phyloP scores from a whole-genome alignment of 2,113 vertebrate species.

The Urocolius indicus region DNA sequence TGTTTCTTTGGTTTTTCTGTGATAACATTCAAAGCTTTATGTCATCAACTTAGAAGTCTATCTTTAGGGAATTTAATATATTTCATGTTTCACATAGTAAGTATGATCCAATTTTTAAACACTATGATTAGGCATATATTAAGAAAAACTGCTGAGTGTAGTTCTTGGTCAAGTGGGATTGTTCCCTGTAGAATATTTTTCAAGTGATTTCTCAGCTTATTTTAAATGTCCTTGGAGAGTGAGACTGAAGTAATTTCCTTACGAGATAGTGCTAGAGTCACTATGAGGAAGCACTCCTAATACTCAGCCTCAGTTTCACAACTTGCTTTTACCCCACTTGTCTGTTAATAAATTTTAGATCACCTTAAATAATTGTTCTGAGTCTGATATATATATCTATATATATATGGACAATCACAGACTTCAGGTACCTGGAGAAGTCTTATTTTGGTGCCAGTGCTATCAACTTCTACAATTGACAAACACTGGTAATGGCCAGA shows the following conservation, averaged over 20 bases:
- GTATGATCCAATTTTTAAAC: neutral
- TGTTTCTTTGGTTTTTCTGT: neutral
- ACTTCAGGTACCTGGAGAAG: neutral
- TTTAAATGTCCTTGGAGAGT: conserved; percentile 10
- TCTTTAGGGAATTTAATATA: neutral
- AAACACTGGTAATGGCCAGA: neutral
- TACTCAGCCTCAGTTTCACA: neutral
- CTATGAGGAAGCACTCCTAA: neutral
- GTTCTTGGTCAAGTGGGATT: neutral
- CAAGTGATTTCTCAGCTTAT: conserved; percentile 3
- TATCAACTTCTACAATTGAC: neutral
- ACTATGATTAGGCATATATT: neutral
- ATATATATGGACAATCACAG: neutral
- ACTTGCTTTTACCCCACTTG: neutral
- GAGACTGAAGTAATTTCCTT: neutral
- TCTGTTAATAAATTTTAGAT: neutral
- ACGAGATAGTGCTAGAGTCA: neutral
- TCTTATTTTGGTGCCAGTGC: neutral
- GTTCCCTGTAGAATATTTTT: neutral
- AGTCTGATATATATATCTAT: neutral
- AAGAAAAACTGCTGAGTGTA: neutral
- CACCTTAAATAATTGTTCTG: neutral
- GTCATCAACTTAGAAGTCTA: neutral
- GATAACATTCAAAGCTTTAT: neutral
- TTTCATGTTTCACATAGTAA: neutral